A percentile compares a stretch with the other conserved stretches of the same genome.
Evolutionary conservation across 2,888 invertebrate species (phyloP).

Genomic region (Macrosoma leucophasiata): DNA sequence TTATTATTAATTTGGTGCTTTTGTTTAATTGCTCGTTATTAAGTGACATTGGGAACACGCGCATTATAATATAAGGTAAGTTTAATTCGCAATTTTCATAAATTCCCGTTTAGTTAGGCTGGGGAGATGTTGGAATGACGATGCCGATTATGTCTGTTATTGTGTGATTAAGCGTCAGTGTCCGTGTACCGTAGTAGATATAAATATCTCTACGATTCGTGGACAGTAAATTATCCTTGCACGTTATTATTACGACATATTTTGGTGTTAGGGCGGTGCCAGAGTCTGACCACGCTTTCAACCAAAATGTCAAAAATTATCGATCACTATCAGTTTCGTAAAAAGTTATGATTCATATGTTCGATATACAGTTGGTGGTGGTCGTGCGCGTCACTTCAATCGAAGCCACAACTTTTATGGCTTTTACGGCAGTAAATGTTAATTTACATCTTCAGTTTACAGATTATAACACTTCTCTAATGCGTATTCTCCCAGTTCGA

Average conservation of each 20-base stretch:
- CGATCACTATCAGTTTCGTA: slow-evolving; percentile 10
- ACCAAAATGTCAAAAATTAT: slow-evolving; percentile 8
- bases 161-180: slow-evolving; percentile 33
- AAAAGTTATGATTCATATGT: slow-evolving; percentile 21
- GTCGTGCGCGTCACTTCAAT: too few relatives aligned
- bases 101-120: slow-evolving; percentile 27
- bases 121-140: slow-evolving; percentile 38
- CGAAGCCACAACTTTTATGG: too few relatives aligned
- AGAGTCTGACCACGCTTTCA: slow-evolving; percentile 24
- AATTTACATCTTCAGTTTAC: too few relatives aligned
- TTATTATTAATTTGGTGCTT: slow-evolving; percentile 20
- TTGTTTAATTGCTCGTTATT: slow-evolving; percentile 23
- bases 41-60: slow-evolving; percentile 24
- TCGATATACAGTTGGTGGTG: too few relatives aligned
- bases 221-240: slow-evolving; percentile 8
- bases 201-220: slow-evolving; percentile 33
- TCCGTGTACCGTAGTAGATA: slow-evolving; percentile 31
- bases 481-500: too few relatives aligned
- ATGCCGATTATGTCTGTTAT: slow-evolving; percentile 47
- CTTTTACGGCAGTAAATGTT: too few relatives aligned
- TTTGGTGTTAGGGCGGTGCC: slow-evolving; percentile 29
- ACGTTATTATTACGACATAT: slow-evolving; percentile 1
- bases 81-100: slow-evolving; percentile 9
- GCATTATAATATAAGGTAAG: slow-evolving; percentile 27
- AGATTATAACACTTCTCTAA: too few relatives aligned